phyloP scores from a whole-genome alignment of 2,888 invertebrate genomes.

The Tiphia femorata region DNA sequence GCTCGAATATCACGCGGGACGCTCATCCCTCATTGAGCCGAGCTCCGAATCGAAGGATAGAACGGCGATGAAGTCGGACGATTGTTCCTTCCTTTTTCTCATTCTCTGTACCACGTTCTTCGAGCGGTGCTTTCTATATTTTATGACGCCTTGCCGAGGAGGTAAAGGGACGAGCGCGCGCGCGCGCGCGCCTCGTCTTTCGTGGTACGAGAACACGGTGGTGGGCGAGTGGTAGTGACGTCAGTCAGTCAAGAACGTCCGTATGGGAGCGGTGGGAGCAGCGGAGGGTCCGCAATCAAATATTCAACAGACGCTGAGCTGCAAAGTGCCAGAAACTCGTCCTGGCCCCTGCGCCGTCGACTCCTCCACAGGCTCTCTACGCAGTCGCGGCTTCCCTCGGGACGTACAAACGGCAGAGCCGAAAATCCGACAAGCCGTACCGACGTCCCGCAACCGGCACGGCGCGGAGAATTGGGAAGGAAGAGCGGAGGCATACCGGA shows the following conservation, averaged over 20 bases:
- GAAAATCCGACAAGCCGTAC: slow-evolving; percentile 37
- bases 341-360: slow-evolving; percentile 26
- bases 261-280: slow-evolving; percentile 9
- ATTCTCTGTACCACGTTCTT: too few species aligned
- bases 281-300: slow-evolving; percentile 46
- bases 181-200: slow-evolving; percentile 11
- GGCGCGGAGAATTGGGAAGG: too few species aligned
- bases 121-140: too few species aligned
- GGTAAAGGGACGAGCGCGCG: slow-evolving; percentile 4
- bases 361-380: too few species aligned
- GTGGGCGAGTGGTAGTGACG: not conserved
- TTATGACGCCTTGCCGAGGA: too few species aligned
- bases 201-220: not conserved
- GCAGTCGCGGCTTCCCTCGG: slow-evolving; percentile 24
- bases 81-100: slow-evolving; percentile 1
- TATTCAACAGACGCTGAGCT: slow-evolving; percentile 59
- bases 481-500: slow-evolving; percentile 18
- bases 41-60: not conserved
- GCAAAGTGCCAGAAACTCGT: slow-evolving; percentile 60
- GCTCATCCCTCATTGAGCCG: slow-evolving; percentile 12
- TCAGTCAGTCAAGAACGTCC: slow-evolving; percentile 11
- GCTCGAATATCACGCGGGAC: slow-evolving; percentile 19
- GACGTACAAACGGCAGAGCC: slow-evolving; percentile 17
- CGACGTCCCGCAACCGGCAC: slow-evolving; percentile 13
- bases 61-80: slow-evolving; percentile 3